These are phyloP conservation scores for Ursus arctos DNA, from an alignment of 2,113 vertebrate genomes.

Conservation along the genomic window DNA sequence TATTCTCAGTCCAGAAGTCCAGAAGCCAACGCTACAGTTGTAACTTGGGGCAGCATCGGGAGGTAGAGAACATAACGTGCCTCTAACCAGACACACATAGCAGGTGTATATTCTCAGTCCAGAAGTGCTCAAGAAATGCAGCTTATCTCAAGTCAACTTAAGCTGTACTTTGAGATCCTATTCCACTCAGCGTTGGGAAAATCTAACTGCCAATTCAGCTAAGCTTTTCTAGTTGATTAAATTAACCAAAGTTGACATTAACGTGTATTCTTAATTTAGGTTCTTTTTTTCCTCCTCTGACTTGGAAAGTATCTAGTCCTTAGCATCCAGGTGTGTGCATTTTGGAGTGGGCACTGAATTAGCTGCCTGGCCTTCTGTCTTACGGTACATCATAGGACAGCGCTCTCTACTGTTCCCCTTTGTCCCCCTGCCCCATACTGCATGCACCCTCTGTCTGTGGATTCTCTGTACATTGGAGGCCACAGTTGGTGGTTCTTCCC, in stretches of 20 bases:
- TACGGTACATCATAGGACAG: too few relatives aligned
- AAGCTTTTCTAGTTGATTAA: background rate
- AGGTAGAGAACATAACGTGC: background rate
- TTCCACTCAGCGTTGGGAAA: background rate
- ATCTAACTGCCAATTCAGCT: background rate
- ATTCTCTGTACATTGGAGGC: background rate
- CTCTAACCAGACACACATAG: background rate
- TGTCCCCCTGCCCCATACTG: accelerated
- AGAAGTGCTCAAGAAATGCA: background rate
- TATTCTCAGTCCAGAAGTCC: background rate
- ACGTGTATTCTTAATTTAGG: background rate
- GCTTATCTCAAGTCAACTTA: background rate
- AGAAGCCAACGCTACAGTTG: background rate
- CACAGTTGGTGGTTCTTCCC: too few relatives aligned
- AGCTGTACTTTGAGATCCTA: background rate
- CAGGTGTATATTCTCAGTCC: background rate
- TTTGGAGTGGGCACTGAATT: background rate
- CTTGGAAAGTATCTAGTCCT: background rate
- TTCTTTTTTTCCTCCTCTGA: background rate
- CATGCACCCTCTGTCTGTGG: background rate
- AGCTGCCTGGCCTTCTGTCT: background rate
- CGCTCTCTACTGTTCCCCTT: background rate
- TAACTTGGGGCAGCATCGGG: background rate
- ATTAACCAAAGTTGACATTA: background rate
- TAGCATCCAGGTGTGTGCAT: background rate